Conservation (phyloP, 2,113 vertebrate species). For the Capricornis sumatraensis region DNA sequence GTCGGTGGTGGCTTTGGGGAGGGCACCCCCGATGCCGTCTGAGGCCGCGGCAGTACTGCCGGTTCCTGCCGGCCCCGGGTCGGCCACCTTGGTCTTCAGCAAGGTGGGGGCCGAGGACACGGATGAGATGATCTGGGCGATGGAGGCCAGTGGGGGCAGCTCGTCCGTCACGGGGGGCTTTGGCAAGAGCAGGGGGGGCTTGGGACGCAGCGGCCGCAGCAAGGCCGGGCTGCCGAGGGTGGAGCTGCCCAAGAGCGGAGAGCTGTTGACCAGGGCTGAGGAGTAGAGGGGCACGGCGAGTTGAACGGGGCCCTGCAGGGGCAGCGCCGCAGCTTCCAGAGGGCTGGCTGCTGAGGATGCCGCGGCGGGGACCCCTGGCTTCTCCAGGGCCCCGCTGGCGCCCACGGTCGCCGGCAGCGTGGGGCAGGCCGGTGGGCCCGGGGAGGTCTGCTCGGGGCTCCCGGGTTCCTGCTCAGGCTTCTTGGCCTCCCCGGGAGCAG, state of each 20-base stretch:
- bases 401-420: conserved; percentile 71
- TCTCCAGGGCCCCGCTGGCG: conserved; percentile 77
- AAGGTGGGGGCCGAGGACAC: conserved; percentile 92
- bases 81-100: conserved; percentile 85
- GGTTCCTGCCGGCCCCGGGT: conserved; percentile 32
- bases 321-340: conserved; percentile 69
- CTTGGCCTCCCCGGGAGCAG: conserved; percentile 74
- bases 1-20: conserved; percentile 41
- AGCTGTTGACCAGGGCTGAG: conserved; percentile 76
- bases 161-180: conserved; percentile 89
- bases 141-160: conserved; percentile 94
- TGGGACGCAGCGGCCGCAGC: conserved; percentile 87
- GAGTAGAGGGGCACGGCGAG: conserved; percentile 84
- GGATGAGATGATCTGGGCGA: conserved; percentile 98
- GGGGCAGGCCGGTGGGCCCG: conserved; percentile 69
- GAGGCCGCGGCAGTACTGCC: conserved; percentile 28
- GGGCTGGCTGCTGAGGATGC: neutral
- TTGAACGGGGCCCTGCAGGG: conserved; percentile 84
- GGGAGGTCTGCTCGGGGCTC: conserved; percentile 68
- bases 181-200: conserved; percentile 91
- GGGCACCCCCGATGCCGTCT: conserved; percentile 71
- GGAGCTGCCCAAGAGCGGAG: conserved; percentile 67
- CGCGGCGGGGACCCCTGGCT: conserved; percentile 43
- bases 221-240: conserved; percentile 76
- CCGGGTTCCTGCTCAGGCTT: conserved; percentile 75